Base-by-base conservation (phyloP, 1,140 invertebrate species). In the Theocolax elegans region DNA sequence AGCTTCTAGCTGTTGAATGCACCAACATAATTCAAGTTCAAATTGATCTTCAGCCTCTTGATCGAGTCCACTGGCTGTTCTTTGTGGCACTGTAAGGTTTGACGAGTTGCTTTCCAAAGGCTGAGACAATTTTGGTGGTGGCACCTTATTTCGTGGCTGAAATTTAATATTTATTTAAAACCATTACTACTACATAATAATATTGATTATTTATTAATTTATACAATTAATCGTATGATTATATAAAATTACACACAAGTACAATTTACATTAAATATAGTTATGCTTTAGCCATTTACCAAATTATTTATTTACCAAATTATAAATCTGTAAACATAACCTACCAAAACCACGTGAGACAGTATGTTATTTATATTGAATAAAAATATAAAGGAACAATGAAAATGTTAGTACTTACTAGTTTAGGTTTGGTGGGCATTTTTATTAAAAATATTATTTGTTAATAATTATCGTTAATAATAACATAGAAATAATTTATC, bases 11-110 rank as follows among this genome's bases (percentile, higher is more conserved):
- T 92, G 90, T 75, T 92, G 90, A 60, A 93, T 90, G 75, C 92
- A 93, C 92, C 92, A 93, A 76, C 88, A 92, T 19, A 93, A 79
- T 79, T 93, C 92, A 19, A 92, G 71, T 79, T 93, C 90, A 79
- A 92, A 92, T 76, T 90, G 89, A 77, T 88, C 85, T n/a, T 89
- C 87, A 1, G 85, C 83, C 79, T 91, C 89, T 42, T 68, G 71
- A 72, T 76, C 72, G 7, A 84, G 73, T 9, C 78, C 79, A 71
- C 79, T 83, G 27, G 72, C 35, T 38, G 76, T 79, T 48, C 27
- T 44, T 23, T 65, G 10, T 27, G 42, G 42, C 3, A 3, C 0
- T 23, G 38, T 48, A 53, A 68, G 65, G 1, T 17, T 56, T 15
- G 19, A n/a, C 8, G 49, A 38, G 21, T n/a, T 59, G 31, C 62